Conservation (phyloP, 2,888 invertebrate species). For the Chrysolina haemoptera region DNA sequence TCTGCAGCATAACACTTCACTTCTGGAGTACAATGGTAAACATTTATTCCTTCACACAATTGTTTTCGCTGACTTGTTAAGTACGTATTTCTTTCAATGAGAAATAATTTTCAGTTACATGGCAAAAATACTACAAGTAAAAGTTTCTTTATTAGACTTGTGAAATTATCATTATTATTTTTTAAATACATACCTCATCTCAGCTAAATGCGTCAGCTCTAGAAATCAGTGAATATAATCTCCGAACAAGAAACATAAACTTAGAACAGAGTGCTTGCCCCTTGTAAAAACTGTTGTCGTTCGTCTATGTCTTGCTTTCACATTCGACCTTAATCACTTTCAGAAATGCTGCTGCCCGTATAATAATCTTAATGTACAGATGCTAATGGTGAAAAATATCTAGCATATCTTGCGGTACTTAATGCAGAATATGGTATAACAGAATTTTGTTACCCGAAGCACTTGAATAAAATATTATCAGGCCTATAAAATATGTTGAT, state of each 20-base stretch:
- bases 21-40: too few species aligned
- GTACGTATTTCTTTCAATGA: too few species aligned
- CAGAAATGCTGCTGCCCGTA: conserved; percentile 34
- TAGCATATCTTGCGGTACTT: conserved; percentile 15
- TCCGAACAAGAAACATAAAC: neutral
- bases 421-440: conserved; percentile 21
- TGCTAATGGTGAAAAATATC: conserved; percentile 43
- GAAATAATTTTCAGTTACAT: too few species aligned
- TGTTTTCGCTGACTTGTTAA: too few species aligned
- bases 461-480: conserved; percentile 13
- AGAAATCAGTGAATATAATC: neutral
- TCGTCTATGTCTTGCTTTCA: conserved; percentile 24
- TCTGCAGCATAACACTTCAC: too few species aligned
- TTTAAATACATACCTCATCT: neutral
- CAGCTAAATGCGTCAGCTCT: neutral
- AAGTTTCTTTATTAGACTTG: neutral
- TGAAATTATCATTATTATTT: neutral
- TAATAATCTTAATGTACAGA: conserved; percentile 41
- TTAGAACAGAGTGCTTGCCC: neutral
- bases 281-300: neutral
- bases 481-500: neutral
- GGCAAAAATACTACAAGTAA: too few species aligned
- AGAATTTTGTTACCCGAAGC: conserved; percentile 11
- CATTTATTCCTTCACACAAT: too few species aligned
- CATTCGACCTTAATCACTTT: conserved; percentile 32